A percentile compares a stretch with the other conserved stretches of the same genome.
These are phyloP conservation scores for Drosophila navojoa DNA, from an alignment of 1,140 invertebrate species.

Conservation along the genomic window DNA sequence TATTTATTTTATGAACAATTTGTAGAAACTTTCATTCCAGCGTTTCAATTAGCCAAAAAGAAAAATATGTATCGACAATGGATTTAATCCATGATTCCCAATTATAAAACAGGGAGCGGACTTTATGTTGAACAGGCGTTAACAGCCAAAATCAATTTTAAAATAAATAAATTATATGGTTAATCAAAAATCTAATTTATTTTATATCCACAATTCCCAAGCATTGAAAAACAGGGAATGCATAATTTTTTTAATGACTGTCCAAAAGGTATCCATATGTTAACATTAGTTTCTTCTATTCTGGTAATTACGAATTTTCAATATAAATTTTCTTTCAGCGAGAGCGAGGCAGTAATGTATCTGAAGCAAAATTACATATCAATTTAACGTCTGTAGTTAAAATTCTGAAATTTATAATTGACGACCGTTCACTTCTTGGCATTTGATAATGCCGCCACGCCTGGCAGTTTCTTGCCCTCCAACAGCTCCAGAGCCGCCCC, in stretches of 20 bases:
- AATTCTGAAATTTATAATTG: too few relatives aligned
- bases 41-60: slow-evolving; percentile 17
- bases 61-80: slow-evolving; percentile 1
- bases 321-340: too few relatives aligned
- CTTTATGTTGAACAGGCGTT: not conserved
- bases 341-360: too few relatives aligned
- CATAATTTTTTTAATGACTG: too few relatives aligned
- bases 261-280: too few relatives aligned
- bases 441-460: slow-evolving; percentile 94
- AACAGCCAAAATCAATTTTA: slow-evolving; percentile 9
- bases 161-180: slow-evolving; percentile 33
- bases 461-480: slow-evolving; percentile 94
- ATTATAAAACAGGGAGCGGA: not conserved
- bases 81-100: slow-evolving; percentile 12
- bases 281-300: too few relatives aligned
- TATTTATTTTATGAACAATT: slow-evolving; percentile 4
- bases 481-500: slow-evolving; percentile 98
- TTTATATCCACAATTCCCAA: too few relatives aligned
- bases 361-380: too few relatives aligned
- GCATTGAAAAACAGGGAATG: too few relatives aligned
- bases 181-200: not conserved
- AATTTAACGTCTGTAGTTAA: too few relatives aligned
- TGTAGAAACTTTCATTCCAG: slow-evolving; percentile 16
- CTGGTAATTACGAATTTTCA: too few relatives aligned
- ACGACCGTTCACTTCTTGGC: slow-evolving; percentile 80